These are phyloP conservation scores for Pegoplata infirma DNA, from an alignment of 2,888 invertebrate species.

Conservation along the genomic window DNA sequence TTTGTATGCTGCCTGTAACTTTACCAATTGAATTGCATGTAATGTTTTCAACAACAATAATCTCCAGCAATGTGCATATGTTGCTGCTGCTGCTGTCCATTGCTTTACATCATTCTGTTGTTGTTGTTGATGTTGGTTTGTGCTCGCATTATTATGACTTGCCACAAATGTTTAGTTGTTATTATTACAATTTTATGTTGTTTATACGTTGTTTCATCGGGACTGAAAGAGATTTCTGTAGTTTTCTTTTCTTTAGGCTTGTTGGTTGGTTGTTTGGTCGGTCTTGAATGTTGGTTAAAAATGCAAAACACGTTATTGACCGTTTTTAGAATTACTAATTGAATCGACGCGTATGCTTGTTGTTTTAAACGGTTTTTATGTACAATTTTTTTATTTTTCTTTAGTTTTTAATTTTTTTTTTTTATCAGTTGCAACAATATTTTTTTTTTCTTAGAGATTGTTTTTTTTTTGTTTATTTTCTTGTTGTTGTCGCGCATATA, in stretches of 20 bases:
- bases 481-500: slow-evolving; percentile 24
- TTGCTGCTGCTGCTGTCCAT: background rate
- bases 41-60: slow-evolving; percentile 18
- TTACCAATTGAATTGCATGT: slow-evolving; percentile 25
- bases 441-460: background rate
- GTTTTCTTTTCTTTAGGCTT: no score
- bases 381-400: slow-evolving; percentile 26
- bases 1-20: no score
- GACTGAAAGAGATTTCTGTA: no score
- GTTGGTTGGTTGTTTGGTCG: no score
- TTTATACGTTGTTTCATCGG: slow-evolving; percentile 24
- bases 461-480: no score
- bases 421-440: slow-evolving; percentile 61
- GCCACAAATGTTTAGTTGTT: slow-evolving; percentile 53
- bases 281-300: slow-evolving; percentile 68
- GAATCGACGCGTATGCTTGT: slow-evolving; percentile 76
- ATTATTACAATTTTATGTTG: slow-evolving; percentile 26
- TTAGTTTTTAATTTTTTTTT: slow-evolving; percentile 54
- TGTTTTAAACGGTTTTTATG: slow-evolving; percentile 63
- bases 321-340: slow-evolving; percentile 78
- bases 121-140: slow-evolving; percentile 4
- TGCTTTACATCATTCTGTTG: slow-evolving; percentile 11
- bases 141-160: slow-evolving; percentile 60
- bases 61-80: background rate
- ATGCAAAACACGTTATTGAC: slow-evolving; percentile 75